A percentile compares a stretch with the other conserved stretches of the same genome.
These are phyloP conservation scores for Anagyrus pseudococci DNA, from an alignment of 2,888 invertebrate genomes.

Conservation along the genomic window DNA sequence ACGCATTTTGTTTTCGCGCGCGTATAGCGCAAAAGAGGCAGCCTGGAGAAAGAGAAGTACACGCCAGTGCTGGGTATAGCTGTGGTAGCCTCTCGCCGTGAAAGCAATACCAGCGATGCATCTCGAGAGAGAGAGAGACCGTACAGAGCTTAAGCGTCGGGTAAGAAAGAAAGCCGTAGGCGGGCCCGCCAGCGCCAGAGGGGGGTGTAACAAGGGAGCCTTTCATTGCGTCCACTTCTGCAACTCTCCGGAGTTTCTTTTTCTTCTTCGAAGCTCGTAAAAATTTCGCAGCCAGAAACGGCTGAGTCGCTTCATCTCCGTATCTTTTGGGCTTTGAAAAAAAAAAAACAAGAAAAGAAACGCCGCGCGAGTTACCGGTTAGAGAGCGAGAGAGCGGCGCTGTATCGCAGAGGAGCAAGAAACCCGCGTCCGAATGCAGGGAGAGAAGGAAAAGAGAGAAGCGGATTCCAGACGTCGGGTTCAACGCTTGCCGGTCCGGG, in stretches of 20 bases:
- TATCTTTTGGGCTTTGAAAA: constrained; percentile 4
- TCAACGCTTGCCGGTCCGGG: constrained; percentile 48
- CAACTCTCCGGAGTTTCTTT: constrained; percentile 40
- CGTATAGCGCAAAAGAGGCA: too few species aligned
- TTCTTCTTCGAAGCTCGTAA: constrained; percentile 45
- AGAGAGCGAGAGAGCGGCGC: neutral
- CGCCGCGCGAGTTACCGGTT: neutral
- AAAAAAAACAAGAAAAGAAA: neutral
- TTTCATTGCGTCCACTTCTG: constrained; percentile 51
- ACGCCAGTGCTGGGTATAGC: too few species aligned
- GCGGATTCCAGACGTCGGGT: constrained; percentile 39
- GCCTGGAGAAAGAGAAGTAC: too few species aligned
- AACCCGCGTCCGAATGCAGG: constrained; percentile 1
- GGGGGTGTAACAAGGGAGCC: constrained; percentile 52
- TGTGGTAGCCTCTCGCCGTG: too few species aligned
- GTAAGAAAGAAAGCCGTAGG: neutral
- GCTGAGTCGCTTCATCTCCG: neutral
- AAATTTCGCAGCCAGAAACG: constrained; percentile 45
- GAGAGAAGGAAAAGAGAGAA: constrained; percentile 15
- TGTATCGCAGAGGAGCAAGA: neutral
- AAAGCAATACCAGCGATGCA: too few species aligned
- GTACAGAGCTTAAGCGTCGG: constrained; percentile 24
- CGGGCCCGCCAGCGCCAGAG: constrained; percentile 9
- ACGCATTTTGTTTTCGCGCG: too few species aligned
- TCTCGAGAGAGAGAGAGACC: constrained; percentile 4